Conservation (phyloP, 2,888 invertebrate genomes). For the Ganaspis brasiliensis region DNA sequence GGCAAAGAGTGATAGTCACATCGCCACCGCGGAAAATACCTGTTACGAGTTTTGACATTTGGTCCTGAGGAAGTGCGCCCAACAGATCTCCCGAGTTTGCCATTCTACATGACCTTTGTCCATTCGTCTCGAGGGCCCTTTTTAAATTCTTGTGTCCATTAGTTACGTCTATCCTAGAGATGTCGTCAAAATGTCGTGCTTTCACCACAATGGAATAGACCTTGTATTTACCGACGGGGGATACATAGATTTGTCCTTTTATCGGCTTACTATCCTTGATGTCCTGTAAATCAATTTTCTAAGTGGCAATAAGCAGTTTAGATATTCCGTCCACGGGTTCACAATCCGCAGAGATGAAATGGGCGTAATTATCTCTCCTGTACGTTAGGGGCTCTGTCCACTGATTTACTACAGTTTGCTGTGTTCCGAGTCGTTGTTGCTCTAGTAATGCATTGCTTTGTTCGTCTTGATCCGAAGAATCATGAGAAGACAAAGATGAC, state of each 20-base stretch:
- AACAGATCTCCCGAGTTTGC: no score
- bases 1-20: slow-evolving; percentile 25
- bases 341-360: no score
- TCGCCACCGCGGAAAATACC: not conserved
- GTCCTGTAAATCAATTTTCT: no score
- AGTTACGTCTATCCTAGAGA: not conserved
- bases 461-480: not conserved
- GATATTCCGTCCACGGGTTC: no score
- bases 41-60: slow-evolving; percentile 12
- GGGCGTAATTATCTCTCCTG: no score
- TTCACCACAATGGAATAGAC: slow-evolving; percentile 44
- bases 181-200: slow-evolving; percentile 28
- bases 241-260: slow-evolving; percentile 41
- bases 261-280: slow-evolving; percentile 2
- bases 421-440: no score
- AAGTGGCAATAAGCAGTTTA: slow-evolving; percentile 34
- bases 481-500: not conserved
- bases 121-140: not conserved
- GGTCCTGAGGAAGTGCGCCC: slow-evolving; percentile 35
- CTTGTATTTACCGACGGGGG: slow-evolving; percentile 16
- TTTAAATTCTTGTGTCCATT: no score
- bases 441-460: no score
- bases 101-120: no score
- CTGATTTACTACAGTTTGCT: no score
- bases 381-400: no score